A percentile compares a stretch with the other conserved stretches of the same genome.
Conservation (phyloP, 2,797 vertebrate genomes). For the Mormyrops attenuatus region DNA sequence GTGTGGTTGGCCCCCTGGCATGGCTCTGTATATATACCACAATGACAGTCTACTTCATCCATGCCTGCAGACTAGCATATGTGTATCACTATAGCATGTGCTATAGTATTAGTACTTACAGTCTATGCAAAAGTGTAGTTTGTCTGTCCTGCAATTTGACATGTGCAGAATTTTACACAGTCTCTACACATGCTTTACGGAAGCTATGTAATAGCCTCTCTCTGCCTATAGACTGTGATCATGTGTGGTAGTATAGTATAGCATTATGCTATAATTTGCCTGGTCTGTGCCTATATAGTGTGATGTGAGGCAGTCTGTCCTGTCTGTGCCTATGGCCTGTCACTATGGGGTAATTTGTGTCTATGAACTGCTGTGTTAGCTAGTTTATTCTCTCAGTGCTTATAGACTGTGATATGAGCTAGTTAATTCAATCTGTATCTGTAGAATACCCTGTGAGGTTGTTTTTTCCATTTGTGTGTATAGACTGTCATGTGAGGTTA, state of each 20-base stretch:
- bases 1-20: background rate
- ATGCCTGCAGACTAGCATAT: background rate
- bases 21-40: background rate
- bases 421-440: background rate
- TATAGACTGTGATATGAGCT: background rate
- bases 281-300: background rate
- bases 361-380: background rate
- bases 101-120: background rate
- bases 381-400: background rate
- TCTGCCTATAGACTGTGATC: background rate
- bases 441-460: background rate
- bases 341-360: constrained; percentile 3
- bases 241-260: background rate
- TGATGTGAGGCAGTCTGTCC: background rate
- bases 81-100: background rate
- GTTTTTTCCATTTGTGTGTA: background rate
- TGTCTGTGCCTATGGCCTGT: background rate
- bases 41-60: background rate
- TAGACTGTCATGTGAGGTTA: background rate
- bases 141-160: background rate
- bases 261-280: background rate
- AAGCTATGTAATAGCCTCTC: background rate
- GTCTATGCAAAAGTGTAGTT: background rate
- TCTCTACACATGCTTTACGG: background rate
- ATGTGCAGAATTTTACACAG: background rate